phyloP scores from a whole-genome alignment of 2,797 vertebrate genomes.

The Pachyuromys duprasi region DNA sequence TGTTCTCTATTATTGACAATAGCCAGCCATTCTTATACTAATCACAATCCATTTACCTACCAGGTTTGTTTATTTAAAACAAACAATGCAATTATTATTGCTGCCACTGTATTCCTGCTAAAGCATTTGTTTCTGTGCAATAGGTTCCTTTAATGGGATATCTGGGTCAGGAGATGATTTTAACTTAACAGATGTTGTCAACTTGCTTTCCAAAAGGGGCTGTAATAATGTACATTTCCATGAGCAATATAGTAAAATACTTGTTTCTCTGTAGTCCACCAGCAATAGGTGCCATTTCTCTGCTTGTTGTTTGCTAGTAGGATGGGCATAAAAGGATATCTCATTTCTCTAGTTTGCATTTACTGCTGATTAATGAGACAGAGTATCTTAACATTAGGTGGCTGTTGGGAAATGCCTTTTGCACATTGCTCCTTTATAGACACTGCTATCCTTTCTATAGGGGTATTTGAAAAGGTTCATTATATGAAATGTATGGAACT shows the following conservation, averaged over 20 bases:
- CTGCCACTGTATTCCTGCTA: neutral
- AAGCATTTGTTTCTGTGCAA: conserved; percentile 59
- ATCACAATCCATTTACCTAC: neutral
- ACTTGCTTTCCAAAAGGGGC: conserved; percentile 29
- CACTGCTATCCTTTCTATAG: conserved; percentile 11
- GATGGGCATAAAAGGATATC: conserved; percentile 26
- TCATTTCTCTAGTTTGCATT: conserved; percentile 20
- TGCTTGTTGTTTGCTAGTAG: neutral
- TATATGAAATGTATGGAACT: conserved; percentile 18
- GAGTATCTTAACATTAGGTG: neutral
- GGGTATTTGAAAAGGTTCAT: neutral
- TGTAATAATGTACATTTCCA: conserved; percentile 9
- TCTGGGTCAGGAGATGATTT: conserved; percentile 49
- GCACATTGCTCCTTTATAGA: neutral
- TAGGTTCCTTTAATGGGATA: neutral
- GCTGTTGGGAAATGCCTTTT: conserved; percentile 29
- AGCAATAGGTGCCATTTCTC: conserved; percentile 12
- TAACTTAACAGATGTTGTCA: conserved; percentile 51
- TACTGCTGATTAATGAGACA: neutral
- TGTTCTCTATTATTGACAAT: neutral
- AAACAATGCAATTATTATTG: neutral
- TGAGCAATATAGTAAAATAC: neutral
- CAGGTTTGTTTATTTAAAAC: neutral
- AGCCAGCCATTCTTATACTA: neutral
- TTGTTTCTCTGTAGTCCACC: neutral